These are phyloP conservation scores for Trematocara marginatum DNA, from an alignment of 2,113 vertebrate genomes.

Conservation along the genomic window DNA sequence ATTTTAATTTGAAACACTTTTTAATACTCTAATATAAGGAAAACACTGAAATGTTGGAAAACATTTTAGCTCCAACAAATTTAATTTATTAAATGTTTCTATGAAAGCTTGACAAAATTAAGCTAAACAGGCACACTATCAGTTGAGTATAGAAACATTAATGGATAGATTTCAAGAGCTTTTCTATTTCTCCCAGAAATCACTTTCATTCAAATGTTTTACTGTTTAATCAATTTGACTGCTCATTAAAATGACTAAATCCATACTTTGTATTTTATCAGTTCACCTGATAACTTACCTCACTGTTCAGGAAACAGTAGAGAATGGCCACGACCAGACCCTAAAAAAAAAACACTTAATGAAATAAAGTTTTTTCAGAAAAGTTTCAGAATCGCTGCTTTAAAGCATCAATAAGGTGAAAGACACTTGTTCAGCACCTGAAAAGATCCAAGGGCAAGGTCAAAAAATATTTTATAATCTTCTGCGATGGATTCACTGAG, in stretches of 20 bases:
- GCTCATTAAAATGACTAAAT: not conserved
- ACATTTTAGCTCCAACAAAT: fast-evolving
- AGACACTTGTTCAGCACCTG: constrained; percentile 74
- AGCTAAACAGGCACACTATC: not conserved
- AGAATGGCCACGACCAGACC: constrained; percentile 85
- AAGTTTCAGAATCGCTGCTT: not conserved
- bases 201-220: not conserved
- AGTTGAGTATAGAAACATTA: not conserved
- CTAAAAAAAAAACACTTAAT: constrained; percentile 46
- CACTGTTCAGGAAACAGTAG: constrained; percentile 88
- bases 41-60: not conserved
- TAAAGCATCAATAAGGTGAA: not conserved
- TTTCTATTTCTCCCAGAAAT: not conserved
- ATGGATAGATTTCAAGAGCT: fast-evolving
- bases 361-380: not conserved
- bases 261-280: not conserved
- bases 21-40: not conserved
- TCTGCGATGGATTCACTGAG: constrained; percentile 68
- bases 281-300: constrained; percentile 66
- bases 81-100: not conserved
- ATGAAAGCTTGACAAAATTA: not conserved
- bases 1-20: not conserved
- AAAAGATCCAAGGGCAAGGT: constrained; percentile 86
- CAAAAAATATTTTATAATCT: constrained; percentile 83
- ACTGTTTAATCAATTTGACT: not conserved